phyloP scores from a whole-genome alignment of 2,113 vertebrate genomes.

The Festucalex cinctus region DNA sequence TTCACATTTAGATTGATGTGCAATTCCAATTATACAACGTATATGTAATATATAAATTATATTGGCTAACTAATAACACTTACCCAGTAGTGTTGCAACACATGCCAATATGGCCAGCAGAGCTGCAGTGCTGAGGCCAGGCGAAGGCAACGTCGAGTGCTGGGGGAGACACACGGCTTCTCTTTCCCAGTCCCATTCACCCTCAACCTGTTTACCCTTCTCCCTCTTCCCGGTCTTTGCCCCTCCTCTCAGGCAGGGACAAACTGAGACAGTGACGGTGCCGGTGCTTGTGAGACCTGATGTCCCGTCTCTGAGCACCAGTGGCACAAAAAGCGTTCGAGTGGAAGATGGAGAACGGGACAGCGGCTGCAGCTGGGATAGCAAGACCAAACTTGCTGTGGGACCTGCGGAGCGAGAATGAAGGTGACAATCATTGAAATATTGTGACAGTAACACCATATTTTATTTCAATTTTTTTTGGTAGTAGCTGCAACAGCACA shows the following conservation, averaged over 20 bases:
- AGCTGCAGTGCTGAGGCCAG: slow-evolving; percentile 84
- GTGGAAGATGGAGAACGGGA: slow-evolving; percentile 60
- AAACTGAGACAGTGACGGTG: slow-evolving; percentile 84
- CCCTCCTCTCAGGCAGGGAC: slow-evolving; percentile 81
- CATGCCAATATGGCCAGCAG: slow-evolving; percentile 86
- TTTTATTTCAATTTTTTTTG: too few species aligned
- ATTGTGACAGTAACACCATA: background rate
- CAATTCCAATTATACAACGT: slow-evolving; percentile 22
- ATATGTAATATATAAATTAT: slow-evolving; percentile 19
- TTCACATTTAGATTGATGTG: slow-evolving; percentile 47
- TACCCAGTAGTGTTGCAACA: slow-evolving; percentile 84
- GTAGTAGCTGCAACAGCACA: background rate
- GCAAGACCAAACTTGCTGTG: slow-evolving; percentile 73
- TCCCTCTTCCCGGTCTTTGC: slow-evolving; percentile 67
- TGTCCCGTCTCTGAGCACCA: slow-evolving; percentile 80
- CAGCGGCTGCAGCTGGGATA: slow-evolving; percentile 66
- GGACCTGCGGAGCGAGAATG: slow-evolving; percentile 54
- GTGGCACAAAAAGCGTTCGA: slow-evolving; percentile 76
- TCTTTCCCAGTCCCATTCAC: slow-evolving; percentile 68
- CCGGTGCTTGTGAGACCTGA: slow-evolving; percentile 81
- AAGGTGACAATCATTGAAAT: slow-evolving; percentile 9
- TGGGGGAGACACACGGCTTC: slow-evolving; percentile 75
- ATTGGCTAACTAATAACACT: background rate
- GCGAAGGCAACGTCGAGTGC: slow-evolving; percentile 75
- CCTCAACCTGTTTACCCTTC: slow-evolving; percentile 54